Evolutionary conservation across 92 coral and sea anemone species (phyloP).

Genomic region (Pocillopora grandis): DNA sequence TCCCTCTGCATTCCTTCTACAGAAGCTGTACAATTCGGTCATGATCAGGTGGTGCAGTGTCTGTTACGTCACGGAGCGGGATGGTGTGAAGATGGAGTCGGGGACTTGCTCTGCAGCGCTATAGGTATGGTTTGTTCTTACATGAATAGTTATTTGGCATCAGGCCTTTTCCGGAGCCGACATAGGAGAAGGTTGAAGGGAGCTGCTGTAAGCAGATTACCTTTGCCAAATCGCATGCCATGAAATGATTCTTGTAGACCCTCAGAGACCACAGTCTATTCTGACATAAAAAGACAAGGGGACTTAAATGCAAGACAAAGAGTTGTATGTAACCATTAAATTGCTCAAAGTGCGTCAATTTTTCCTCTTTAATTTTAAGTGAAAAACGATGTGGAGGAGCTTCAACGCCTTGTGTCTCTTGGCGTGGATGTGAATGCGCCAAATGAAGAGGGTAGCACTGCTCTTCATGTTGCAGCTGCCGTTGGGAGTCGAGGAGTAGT

Average conservation of each 20-base stretch:
- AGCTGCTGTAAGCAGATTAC: no score
- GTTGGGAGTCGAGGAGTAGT: conserved; percentile 82
- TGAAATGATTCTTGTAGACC: no score
- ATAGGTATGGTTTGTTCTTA: conserved; percentile 57
- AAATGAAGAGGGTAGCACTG: conserved; percentile 73
- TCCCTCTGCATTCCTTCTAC: background rate
- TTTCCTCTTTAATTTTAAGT: conserved; percentile 36
- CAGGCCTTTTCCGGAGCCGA: no score
- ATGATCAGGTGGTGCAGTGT: conserved; percentile 78
- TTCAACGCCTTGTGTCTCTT: conserved; percentile 71
- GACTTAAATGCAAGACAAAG: no score
- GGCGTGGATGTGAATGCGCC: conserved; percentile 81
- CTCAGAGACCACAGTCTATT: no score
- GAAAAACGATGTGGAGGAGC: conserved; percentile 76
- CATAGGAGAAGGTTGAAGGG: no score
- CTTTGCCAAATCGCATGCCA: no score
- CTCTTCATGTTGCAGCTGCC: conserved; percentile 81
- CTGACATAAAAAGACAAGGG: no score
- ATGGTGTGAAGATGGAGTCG: conserved; percentile 92
- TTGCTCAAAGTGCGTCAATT: background rate
- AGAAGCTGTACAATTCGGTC: conserved; percentile 86
- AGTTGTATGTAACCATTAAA: no score
- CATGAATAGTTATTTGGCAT: background rate
- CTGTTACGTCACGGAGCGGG: conserved; percentile 91
- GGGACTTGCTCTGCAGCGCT: conserved; percentile 76